Evolutionary conservation across 2,797 vertebrate genomes (phyloP).

Genomic region (Sitta carolinensis): DNA sequence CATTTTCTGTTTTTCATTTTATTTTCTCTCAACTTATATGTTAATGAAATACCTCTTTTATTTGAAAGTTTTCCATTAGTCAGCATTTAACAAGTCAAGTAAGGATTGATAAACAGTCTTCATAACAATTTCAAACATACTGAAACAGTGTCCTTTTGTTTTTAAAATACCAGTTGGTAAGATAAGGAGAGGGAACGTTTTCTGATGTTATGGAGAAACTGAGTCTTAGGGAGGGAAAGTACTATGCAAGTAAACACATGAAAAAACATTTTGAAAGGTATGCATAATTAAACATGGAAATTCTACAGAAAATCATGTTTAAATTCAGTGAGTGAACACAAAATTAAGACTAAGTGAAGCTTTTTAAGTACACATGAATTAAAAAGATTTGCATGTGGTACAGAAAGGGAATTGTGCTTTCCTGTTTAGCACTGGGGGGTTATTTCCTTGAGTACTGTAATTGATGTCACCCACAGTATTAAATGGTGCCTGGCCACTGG

Average conservation of each 20-base stretch:
- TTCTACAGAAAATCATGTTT: neutral
- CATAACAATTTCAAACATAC: neutral
- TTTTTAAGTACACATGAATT: neutral
- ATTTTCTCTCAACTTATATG: neutral
- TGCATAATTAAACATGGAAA: neutral
- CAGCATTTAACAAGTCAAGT: neutral
- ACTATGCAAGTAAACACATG: constrained; percentile 87
- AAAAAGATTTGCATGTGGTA: neutral
- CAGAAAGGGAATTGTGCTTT: neutral
- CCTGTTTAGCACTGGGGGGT: neutral
- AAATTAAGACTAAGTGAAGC: neutral
- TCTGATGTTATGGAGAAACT: constrained; percentile 87
- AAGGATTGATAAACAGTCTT: neutral
- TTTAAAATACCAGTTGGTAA: constrained; percentile 85
- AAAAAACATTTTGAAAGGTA: constrained; percentile 89
- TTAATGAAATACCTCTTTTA: neutral
- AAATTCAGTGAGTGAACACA: neutral
- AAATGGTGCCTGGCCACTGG: neutral
- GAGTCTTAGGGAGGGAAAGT: constrained; percentile 84
- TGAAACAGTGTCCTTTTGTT: neutral
- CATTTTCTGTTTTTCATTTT: neutral
- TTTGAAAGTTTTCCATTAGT: neutral
- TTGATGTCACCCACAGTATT: neutral
- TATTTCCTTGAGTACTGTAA: neutral
- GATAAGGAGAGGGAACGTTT: constrained; percentile 89